A percentile compares a stretch with the other conserved stretches of the same genome.
These are phyloP conservation scores for Cladorhizidae sp. DNA, from an alignment of 37 sponge, comb jelly and placozoan species.

Conservation along the genomic window DNA sequence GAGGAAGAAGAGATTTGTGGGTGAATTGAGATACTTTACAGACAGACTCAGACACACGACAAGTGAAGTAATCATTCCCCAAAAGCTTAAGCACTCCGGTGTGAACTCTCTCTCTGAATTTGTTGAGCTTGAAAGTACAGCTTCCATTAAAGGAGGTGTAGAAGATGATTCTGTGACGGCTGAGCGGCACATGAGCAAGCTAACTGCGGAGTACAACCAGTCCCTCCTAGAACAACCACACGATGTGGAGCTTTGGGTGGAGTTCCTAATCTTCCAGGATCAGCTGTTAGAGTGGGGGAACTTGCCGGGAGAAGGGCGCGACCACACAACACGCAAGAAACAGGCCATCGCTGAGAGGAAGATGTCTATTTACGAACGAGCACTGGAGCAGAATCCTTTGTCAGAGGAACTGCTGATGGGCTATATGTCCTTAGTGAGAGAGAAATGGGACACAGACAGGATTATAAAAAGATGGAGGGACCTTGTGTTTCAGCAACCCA, in stretches of 20 bases:
- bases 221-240: constrained; percentile 56
- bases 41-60: neutral
- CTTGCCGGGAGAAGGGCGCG: constrained; percentile 7
- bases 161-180: constrained; percentile 4
- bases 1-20: constrained; percentile 1
- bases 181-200: constrained; percentile 39
- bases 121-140: neutral
- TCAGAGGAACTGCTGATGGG: constrained; percentile 66
- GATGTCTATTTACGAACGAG: constrained; percentile 83
- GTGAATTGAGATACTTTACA: constrained; percentile 23
- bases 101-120: neutral
- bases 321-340: neutral
- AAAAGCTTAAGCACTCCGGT: neutral
- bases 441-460: constrained; percentile 66
- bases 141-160: neutral
- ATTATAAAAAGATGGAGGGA: constrained; percentile 78
- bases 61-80: neutral
- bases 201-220: constrained; percentile 47
- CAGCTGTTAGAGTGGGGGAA: constrained; percentile 40
- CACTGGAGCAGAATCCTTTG: constrained; percentile 75
- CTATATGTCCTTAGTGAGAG: constrained; percentile 61
- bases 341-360: constrained; percentile 75
- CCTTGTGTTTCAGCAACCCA: constrained; percentile 72
- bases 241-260: constrained; percentile 74
- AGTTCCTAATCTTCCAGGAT: constrained; percentile 76